Percentiles rank a stretch among this genome's conserved stretches.
phyloP scores from a whole-genome alignment of 2,888 invertebrate species.

The Drosophila prostipennis region DNA sequence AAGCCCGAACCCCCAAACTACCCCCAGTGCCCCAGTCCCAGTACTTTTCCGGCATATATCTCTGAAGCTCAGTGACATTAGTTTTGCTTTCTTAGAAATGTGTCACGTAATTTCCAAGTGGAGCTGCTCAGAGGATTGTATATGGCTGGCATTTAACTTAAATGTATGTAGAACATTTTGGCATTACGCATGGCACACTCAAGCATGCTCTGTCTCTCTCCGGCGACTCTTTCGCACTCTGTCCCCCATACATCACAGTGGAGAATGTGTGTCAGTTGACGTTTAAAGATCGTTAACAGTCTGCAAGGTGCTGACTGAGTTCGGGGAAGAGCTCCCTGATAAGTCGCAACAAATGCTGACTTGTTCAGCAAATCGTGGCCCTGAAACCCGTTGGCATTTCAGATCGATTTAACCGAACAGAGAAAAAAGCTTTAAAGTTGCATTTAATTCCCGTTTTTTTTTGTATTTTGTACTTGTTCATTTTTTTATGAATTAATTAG shows the following conservation, averaged over 20 bases:
- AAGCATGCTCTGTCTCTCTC: constrained; percentile 21
- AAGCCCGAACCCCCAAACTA: constrained; percentile 33
- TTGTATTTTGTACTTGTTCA: no score
- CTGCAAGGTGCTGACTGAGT: constrained; percentile 42
- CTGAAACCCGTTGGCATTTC: constrained; percentile 13
- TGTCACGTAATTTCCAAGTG: constrained; percentile 75
- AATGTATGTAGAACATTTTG: constrained; percentile 75
- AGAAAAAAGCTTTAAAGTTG: background rate
- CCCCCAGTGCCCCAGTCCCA: background rate
- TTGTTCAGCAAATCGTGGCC: constrained; percentile 26
- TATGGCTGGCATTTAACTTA: constrained; percentile 77
- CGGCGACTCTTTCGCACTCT: constrained; percentile 11
- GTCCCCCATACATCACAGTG: background rate
- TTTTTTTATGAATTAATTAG: no score
- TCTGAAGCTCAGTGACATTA: constrained; percentile 59
- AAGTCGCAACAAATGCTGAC: constrained; percentile 39
- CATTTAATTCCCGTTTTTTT: no score
- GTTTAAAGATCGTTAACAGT: constrained; percentile 75
- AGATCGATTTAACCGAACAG: constrained; percentile 4
- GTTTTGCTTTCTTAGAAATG: constrained; percentile 78
- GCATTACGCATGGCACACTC: constrained; percentile 40
- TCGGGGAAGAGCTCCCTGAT: constrained; percentile 12
- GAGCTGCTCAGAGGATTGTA: constrained; percentile 56
- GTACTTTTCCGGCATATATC: constrained; percentile 16
- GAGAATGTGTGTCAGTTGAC: constrained; percentile 69